Base-by-base conservation (phyloP, 2,888 invertebrate species). In the Antheraea yamamai region DNA sequence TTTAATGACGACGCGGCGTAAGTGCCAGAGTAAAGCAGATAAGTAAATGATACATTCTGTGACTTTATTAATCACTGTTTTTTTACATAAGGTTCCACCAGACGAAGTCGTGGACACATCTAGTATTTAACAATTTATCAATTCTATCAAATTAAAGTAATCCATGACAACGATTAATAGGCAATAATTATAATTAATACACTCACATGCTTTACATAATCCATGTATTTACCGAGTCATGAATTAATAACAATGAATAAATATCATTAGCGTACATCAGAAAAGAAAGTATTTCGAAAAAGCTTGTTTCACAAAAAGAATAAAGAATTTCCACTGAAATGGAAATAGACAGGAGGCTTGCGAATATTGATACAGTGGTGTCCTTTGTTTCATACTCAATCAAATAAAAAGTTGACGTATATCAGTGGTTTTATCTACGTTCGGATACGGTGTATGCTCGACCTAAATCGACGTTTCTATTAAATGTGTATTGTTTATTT, bases 271-370 rank as follows among this genome's bases (percentile, higher is more conserved):
- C 16, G 26, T 66, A 66, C 61, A 16, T 1, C 4, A 66, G 30
- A 2, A 30, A 61, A 26, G 26, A 18, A 0, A 4, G 10, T 66
- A 26, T 26, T 66, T 30, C 64, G 30, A 66, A 66, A 10, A 12
- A 16, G 30, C 4, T 30, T 26, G 26, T 66, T 16, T 66, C 30
- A 75, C 12, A 70, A 74, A 70, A 71, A 74, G 39, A 51, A 20
- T 23, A 58, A 76, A 74, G 72, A 74, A 75, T 75, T 73, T 78
- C 72, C 79, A 79, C 73, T 75, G 77, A 79, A 73, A 73, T 77
- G 77, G 80, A 84, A 84, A 84, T 83, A 82, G 88, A 88, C 87
- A 87, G 80, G 81, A 79, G 78, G 80, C 78, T 82, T 76, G 82
- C 84, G 86, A 87, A 88, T 84, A 85, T 82, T 84, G 83, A 84